Conservation (phyloP, 2,113 vertebrate species). For the Sigmodon hispidus region DNA sequence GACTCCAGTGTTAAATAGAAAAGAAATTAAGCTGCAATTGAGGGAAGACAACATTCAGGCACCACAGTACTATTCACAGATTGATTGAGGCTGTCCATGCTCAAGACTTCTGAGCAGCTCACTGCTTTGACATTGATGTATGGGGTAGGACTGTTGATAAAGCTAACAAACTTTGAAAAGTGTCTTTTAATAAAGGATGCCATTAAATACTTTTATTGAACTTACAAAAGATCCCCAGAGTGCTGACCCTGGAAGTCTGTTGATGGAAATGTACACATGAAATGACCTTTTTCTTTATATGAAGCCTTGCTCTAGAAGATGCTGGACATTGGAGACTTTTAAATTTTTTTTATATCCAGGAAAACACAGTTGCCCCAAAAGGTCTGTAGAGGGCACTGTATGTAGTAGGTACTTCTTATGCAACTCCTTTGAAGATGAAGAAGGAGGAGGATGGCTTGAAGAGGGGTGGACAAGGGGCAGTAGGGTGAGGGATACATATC, state of each 20-base stretch:
- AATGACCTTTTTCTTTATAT: conserved; percentile 37
- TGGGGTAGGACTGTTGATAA: conserved; percentile 33
- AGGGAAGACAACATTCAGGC: neutral
- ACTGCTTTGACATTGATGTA: conserved; percentile 5
- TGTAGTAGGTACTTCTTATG: neutral
- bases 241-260: conserved; percentile 13
- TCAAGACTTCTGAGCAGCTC: neutral
- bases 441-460: neutral
- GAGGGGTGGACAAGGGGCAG: neutral
- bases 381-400: neutral
- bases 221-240: neutral
- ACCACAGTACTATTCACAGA: neutral
- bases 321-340: neutral
- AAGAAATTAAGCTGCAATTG: neutral
- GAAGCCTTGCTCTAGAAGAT: neutral
- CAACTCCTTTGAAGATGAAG: neutral
- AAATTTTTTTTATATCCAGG: neutral
- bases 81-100: neutral
- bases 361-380: neutral
- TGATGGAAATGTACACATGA: neutral
- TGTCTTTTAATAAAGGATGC: neutral
- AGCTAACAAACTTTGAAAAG: neutral
- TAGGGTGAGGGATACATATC: neutral
- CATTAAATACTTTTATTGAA: conserved; percentile 23
- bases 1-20: neutral